Base-by-base conservation (phyloP, 2,797 vertebrate genomes). In the Selene dorsalis region DNA sequence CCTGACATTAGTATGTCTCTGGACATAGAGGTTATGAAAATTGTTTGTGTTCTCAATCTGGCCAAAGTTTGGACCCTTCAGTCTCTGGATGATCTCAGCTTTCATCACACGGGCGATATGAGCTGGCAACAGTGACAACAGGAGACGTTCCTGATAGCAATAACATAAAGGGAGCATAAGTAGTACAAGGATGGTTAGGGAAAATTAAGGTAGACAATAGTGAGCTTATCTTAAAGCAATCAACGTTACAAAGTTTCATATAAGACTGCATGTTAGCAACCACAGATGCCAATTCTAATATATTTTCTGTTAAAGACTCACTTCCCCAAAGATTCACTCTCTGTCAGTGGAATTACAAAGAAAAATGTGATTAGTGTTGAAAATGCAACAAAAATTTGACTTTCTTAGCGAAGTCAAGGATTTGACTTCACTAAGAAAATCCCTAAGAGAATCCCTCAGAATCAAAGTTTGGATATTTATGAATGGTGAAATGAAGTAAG, bases 91-190 rank as follows among this genome's bases (percentile, higher is more conserved):
- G 86, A 98, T 98, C 92, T 98, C 97, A 4, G 96, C 96, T 84
- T 98, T 98, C 97, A 98, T 98, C 78, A 98, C 97, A 85, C 97
- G 96, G 69, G 97, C 97, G 22, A 98, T 98, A 87, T 98, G 97
- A 72, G 97, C 97, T 0, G 97, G 97, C 80, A 98, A 93, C 81
- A 98, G 85, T 56, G 97, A 98, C 72, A 98, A 92, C 6, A 98
- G 93, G 52, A 98, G 96, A 62, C 97, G 96, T 75, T 98, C 97
- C 97, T 98, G 62, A 66, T 26, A 74, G 28, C 26, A 69, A 39
- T 7, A 65, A 65, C 43, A 89, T 22, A 66, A 52, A 55, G 56
- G 60, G 26, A 68, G 8, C 61, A 59, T 13, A 10, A 55, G 24
- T 0, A 28, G 22, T 4, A 45, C 1, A 72, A 6, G 14, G 8